A percentile compares a stretch with the other conserved stretches of the same genome.
Evolutionary conservation across 2,888 invertebrate genomes (phyloP).

Genomic region (Idaea dimidiata): DNA sequence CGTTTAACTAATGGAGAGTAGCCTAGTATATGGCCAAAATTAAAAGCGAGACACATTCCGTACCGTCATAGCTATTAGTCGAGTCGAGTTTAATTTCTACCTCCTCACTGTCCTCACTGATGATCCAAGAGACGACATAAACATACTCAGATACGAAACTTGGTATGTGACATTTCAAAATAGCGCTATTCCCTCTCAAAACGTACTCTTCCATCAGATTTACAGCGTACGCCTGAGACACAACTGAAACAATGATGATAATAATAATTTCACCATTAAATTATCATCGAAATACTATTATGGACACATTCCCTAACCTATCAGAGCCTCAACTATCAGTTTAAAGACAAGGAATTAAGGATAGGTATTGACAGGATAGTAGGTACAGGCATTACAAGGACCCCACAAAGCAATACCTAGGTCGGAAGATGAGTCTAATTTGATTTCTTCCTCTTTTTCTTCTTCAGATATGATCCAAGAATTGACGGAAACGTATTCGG

Average conservation of each 20-base stretch:
- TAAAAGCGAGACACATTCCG: slow-evolving; percentile 25
- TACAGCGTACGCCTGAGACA: slow-evolving; percentile 93
- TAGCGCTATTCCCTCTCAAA: slow-evolving; percentile 93
- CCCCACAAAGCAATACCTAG: slow-evolving; percentile 51
- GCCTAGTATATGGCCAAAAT: background rate
- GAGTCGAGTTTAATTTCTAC: slow-evolving; percentile 73
- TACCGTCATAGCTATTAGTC: slow-evolving; percentile 61
- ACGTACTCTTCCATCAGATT: slow-evolving; percentile 97
- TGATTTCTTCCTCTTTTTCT: slow-evolving; percentile 67
- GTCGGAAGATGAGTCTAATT: slow-evolving; percentile 53
- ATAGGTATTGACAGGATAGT: slow-evolving; percentile 14
- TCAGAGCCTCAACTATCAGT: background rate
- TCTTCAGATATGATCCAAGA: slow-evolving; percentile 93
- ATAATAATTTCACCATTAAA: slow-evolving; percentile 19
- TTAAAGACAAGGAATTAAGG: slow-evolving; percentile 6
- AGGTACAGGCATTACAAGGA: slow-evolving; percentile 10
- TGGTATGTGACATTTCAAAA: slow-evolving; percentile 96
- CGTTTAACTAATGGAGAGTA: background rate
- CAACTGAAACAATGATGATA: slow-evolving; percentile 85
- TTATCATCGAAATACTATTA: background rate
- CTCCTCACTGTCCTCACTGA: slow-evolving; percentile 83
- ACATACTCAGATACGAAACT: slow-evolving; percentile 96
- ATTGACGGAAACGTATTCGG: slow-evolving; percentile 92
- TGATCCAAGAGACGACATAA: slow-evolving; percentile 91
- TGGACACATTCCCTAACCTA: background rate